A percentile compares a stretch with the other conserved stretches of the same genome.
These are phyloP conservation scores for Chymomyza procnemis DNA, from an alignment of 2,888 invertebrate genomes.

Conservation along the genomic window DNA sequence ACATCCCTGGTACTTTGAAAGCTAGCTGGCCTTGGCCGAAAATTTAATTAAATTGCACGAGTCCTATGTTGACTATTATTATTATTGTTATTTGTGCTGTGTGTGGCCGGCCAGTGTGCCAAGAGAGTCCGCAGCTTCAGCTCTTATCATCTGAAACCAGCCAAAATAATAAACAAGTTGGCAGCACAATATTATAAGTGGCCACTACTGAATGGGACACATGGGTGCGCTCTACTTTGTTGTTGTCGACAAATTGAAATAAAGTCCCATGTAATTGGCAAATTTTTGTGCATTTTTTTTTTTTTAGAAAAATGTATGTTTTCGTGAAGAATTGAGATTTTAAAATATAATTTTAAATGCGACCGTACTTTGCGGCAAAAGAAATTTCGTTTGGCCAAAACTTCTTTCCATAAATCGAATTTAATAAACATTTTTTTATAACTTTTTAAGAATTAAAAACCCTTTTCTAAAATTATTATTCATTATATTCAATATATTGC, in stretches of 20 bases:
- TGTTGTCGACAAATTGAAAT: background rate
- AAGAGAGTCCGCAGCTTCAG: conserved; percentile 3
- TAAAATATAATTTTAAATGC: background rate
- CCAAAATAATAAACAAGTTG: conserved; percentile 38
- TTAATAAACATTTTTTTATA: too few relatives aligned
- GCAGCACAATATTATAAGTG: conserved; percentile 3
- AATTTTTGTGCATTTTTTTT: too few relatives aligned
- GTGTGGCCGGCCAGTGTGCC: conserved; percentile 7
- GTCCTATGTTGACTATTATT: conserved; percentile 30
- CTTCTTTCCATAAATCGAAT: too few relatives aligned
- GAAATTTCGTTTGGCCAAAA: too few relatives aligned
- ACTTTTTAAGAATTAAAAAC: too few relatives aligned
- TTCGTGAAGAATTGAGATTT: background rate
- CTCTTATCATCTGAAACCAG: conserved; percentile 1
- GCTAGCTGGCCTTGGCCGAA: conserved; percentile 35
- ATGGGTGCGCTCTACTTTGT: background rate
- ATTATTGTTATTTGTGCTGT: conserved; percentile 30
- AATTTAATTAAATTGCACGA: conserved; percentile 66
- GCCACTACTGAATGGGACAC: background rate
- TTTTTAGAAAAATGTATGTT: too few relatives aligned
- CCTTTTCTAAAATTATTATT: too few relatives aligned
- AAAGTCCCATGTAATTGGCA: background rate
- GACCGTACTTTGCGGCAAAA: too few relatives aligned
- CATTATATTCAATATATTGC: too few relatives aligned
- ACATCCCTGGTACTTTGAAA: conserved; percentile 7